Conservation (phyloP, 2,888 invertebrate genomes). For the Melanophora roralis region DNA sequence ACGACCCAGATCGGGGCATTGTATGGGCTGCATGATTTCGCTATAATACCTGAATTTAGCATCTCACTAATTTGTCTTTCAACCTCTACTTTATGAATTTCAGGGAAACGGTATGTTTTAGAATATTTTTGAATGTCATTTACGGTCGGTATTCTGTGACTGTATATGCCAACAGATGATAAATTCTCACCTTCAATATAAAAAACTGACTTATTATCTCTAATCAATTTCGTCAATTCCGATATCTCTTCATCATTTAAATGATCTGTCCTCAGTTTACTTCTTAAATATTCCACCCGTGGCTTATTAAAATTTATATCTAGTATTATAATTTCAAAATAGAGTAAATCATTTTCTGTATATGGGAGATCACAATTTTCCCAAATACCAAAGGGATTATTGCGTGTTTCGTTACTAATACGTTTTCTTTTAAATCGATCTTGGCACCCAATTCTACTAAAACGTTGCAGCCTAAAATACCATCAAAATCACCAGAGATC, state of each 20-base stretch:
- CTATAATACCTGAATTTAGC: constrained; percentile 52
- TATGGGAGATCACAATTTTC: not conserved
- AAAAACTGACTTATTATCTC: constrained; percentile 22
- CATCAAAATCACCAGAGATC: constrained; percentile 28
- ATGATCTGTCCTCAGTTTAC: constrained; percentile 5
- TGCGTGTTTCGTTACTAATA: constrained; percentile 23
- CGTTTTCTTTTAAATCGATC: constrained; percentile 36
- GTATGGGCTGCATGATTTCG: constrained; percentile 54
- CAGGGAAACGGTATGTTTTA: constrained; percentile 49
- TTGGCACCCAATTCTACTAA: constrained; percentile 29
- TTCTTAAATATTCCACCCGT: not conserved
- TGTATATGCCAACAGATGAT: constrained; percentile 22
- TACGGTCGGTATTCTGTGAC: constrained; percentile 37
- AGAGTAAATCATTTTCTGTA: not conserved
- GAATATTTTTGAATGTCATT: constrained; percentile 42
- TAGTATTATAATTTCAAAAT: constrained; percentile 26
- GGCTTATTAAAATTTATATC: constrained; percentile 35
- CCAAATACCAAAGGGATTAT: constrained; percentile 28
- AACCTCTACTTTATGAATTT: constrained; percentile 52
- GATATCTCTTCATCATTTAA: constrained; percentile 28
- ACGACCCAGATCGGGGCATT: constrained; percentile 35
- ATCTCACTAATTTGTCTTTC: constrained; percentile 55
- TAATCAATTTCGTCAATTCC: constrained; percentile 17
- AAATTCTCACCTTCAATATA: constrained; percentile 48
- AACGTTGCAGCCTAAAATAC: constrained; percentile 49